phyloP scores from a whole-genome alignment of 2,888 invertebrate species.

The Auanema freiburgensis region DNA sequence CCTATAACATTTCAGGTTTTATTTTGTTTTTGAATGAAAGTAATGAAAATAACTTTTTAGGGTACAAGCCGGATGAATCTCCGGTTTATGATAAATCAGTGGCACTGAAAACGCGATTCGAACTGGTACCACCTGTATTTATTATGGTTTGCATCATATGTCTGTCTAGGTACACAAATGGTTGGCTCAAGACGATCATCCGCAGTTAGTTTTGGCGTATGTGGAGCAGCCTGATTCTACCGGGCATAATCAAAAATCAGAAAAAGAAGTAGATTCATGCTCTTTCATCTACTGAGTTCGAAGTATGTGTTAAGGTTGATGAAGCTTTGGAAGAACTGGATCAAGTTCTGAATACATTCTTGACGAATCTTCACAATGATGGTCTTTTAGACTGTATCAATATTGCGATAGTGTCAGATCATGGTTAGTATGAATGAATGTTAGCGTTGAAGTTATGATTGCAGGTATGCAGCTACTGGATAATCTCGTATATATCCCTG shows the following conservation, averaged over 20 bases:
- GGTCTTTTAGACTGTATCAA: constrained; percentile 56
- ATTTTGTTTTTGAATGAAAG: background rate
- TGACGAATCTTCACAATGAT: constrained; percentile 39
- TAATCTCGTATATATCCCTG: background rate
- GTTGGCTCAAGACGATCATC: constrained; percentile 42
- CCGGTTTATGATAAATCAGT: background rate
- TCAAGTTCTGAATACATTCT: constrained; percentile 44
- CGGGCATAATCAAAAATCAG: constrained; percentile 48
- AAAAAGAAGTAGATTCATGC: constrained; percentile 25
- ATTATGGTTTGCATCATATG: background rate
- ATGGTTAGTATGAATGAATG: constrained; percentile 30
- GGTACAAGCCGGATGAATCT: background rate
- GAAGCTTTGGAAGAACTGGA: constrained; percentile 44
- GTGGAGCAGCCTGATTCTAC: constrained; percentile 57
- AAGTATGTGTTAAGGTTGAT: constrained; percentile 47
- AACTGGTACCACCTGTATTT: background rate
- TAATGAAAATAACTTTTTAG: background rate
- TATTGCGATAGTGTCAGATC: constrained; percentile 55
- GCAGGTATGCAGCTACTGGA: constrained; percentile 17
- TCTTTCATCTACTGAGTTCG: too few relatives aligned
- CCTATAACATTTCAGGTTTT: constrained; percentile 35
- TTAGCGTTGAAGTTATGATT: background rate
- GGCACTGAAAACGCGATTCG: background rate
- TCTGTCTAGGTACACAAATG: constrained; percentile 36
- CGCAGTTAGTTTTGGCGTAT: constrained; percentile 56